Base-by-base conservation (phyloP, 2,888 invertebrate species). In the Eristalis arbustorum region DNA sequence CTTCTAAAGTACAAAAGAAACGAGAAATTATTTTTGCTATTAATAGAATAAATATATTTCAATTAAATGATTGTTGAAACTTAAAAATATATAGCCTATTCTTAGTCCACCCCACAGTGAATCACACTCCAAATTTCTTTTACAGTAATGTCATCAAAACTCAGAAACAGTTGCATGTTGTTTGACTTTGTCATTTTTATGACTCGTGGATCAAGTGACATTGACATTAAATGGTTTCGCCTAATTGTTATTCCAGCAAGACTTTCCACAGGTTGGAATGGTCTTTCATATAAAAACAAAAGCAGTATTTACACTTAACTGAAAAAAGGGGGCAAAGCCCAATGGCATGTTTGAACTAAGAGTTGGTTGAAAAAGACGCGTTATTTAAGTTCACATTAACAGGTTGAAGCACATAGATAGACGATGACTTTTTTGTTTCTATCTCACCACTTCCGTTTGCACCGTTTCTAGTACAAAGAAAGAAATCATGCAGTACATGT, bases 381-480 rank as follows among this genome's bases (percentile, higher is more conserved):
- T 74, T 74, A 31, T 61, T 68, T 22, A 31, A 69, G 34, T 22
- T 22, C 3, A 34, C 34, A 14, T 22, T 22, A 37, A n/a, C 31
- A 59, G 37, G 59, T 66, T 37, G 13, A 22, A 63, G 42, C 59
- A 69, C 49, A 71, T 22, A n/a, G 62, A n/a, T 40, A 37, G 56
- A 56, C 5, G 25, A 4, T 4, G n/a, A 31, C 10, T 42, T 77
- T 69, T 69, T 76, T 81, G 40, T 42, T 42, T 40, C 61, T 25
- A 66, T 66, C 40, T 62, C 56, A 68, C 28, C 61, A 82, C 72
- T 76, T 82, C 82, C 82, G 82, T 59, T 81, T 67, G 42, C 23
- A 62, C 57, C 22, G 37, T 72, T 62, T 61, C 62, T 69, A 42
- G 31, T 37, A 23, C 5, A 23, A 25, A 14, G 14, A 63, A 42